Base-by-base conservation (phyloP, 2,797 vertebrate genomes). In the Neomorphus geoffroyi region DNA sequence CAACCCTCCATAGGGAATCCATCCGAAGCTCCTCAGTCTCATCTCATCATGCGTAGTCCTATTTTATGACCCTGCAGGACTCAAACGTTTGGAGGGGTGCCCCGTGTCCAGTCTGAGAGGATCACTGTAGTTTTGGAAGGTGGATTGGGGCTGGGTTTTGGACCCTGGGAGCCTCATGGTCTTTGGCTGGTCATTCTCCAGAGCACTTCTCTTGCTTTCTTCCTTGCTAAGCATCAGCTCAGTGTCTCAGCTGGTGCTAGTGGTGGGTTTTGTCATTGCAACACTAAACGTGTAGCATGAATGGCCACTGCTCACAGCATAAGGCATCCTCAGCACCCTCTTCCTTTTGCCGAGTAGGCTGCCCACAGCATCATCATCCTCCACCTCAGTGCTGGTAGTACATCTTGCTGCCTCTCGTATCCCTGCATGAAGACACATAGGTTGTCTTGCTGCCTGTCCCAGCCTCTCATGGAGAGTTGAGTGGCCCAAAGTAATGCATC, bases 261-360 rank as follows among this genome's bases (percentile, higher is more conserved):
- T 12, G 30, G 5, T 60, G 37, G 18, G 13, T 30, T 72, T 72
- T 72, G 23, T 54, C 50, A 43, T 62, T 4, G 0, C 24, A 56
- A 23, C 2, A 6, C 27, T 1, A 0, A 61, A 23, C 41, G 3
- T 4, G 10, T 33, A 64, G 27, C 46, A 35, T 43, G 45, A 41
- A 21, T n/a, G 33, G 18, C 50, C 23, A 27, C 45, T 0, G 0
- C 51, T 80, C 12, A 16, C 3, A 14, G 18, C 37, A 37, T 7
- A 6, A 35, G 14, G 16, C 4, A 26, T 82, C 57, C 66, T 80
- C 2, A 0, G 43, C 45, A 87, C 15, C 19, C 23, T 66, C 27
- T 37, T 37, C 27, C 41, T 70, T 73, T 78, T 1, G 2, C 39
- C 2, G 3, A 18, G 26, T 7, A 50, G 30, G 28, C 45, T 61